A percentile compares a stretch with the other conserved stretches of the same genome.
phyloP scores from a whole-genome alignment of 2,797 vertebrate species.

The Platyrinchus mystaceus region DNA sequence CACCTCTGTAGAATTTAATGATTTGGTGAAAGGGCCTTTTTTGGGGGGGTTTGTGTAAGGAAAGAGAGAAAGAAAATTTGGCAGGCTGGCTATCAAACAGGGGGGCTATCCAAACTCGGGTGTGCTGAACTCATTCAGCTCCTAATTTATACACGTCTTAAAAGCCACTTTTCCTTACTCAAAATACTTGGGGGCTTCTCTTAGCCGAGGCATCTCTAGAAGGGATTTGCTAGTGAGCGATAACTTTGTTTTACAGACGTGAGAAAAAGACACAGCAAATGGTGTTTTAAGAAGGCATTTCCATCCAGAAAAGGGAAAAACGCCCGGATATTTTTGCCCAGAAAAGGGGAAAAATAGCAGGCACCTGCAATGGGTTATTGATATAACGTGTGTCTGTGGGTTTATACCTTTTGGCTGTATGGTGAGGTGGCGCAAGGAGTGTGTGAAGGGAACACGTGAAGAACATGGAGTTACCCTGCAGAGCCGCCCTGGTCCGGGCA shows the following conservation, averaged over 20 bases:
- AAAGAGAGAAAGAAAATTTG: constrained; percentile 67
- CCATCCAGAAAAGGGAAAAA: not conserved
- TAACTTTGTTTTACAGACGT: not conserved
- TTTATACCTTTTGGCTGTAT: not conserved
- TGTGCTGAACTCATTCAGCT: constrained; percentile 12
- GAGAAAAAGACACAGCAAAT: not conserved
- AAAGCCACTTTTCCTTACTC: not conserved
- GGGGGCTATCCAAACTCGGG: constrained; percentile 31
- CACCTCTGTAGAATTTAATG: constrained; percentile 85
- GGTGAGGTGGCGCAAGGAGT: not conserved
- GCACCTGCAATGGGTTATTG: not conserved
- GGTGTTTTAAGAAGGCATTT: not conserved
- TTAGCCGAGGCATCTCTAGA: not conserved
- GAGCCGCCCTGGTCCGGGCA: not conserved
- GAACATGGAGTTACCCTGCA: not conserved
- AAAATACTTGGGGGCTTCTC: not conserved
- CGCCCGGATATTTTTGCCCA: not conserved
- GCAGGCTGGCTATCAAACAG: constrained; percentile 57
- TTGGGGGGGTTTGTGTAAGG: constrained; percentile 36
- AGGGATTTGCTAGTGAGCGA: not conserved
- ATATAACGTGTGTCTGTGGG: not conserved
- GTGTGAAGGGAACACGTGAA: not conserved
- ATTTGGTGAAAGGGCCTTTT: constrained; percentile 80
- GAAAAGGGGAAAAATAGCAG: not conserved
- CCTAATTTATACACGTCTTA: constrained; percentile 16